Evolutionary conservation across 2,888 invertebrate genomes (phyloP).

Genomic region (Scaeva pyrastri): DNA sequence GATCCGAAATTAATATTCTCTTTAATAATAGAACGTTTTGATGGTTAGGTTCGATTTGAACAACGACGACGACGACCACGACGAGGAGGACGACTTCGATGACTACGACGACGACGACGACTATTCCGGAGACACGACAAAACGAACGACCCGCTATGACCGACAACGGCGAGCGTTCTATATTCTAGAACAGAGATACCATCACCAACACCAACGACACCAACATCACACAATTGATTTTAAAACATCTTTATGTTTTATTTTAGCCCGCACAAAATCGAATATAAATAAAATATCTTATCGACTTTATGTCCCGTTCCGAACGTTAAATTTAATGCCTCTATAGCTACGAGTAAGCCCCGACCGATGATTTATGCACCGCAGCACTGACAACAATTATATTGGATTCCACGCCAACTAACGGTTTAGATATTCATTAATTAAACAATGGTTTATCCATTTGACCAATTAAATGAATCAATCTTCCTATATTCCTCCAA

Average conservation of each 20-base stretch:
- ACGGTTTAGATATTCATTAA: conserved; percentile 25
- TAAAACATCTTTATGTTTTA: conserved; percentile 31
- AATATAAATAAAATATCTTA: conserved; percentile 41
- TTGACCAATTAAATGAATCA: neutral
- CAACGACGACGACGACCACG: conserved; percentile 2
- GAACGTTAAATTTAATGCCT: conserved; percentile 15
- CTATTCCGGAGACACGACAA: no score
- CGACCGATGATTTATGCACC: conserved; percentile 26
- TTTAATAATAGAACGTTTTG: conserved; percentile 72
- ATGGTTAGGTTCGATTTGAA: conserved; percentile 43
- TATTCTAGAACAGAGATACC: neutral
- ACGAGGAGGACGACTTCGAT: conserved; percentile 1
- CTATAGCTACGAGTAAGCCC: conserved; percentile 2
- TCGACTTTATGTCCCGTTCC: conserved; percentile 13
- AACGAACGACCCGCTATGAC: neutral
- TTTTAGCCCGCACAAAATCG: conserved; percentile 14
- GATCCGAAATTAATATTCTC: conserved; percentile 67
- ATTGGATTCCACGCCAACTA: conserved; percentile 24
- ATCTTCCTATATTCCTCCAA: conserved; percentile 39
- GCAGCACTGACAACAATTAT: conserved; percentile 46
- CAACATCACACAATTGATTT: neutral
- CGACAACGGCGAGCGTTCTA: neutral
- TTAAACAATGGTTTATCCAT: conserved; percentile 45
- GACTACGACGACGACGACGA: neutral
- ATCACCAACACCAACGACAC: neutral